phyloP scores from a whole-genome alignment of 2,888 invertebrate species.

The Rhingia rostrata region DNA sequence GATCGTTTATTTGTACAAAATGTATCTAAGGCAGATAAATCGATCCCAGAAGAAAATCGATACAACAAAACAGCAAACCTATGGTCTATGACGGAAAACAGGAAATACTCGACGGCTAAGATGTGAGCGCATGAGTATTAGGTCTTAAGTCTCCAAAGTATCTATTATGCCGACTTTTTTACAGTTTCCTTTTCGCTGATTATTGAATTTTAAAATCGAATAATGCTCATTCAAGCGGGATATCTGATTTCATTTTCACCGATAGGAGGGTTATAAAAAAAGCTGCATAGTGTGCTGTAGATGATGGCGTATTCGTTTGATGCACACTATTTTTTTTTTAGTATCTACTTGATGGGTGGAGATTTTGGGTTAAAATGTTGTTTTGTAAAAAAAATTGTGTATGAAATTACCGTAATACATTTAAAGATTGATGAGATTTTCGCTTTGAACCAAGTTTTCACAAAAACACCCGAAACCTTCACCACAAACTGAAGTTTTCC shows the following conservation, averaged over 20 bases:
- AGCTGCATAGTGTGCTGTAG: too few species aligned
- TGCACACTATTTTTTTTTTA: too few species aligned
- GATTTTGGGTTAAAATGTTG: too few species aligned
- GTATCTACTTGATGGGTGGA: too few species aligned
- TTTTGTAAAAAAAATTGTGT: too few species aligned
- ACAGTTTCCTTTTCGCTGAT: slow-evolving; percentile 37
- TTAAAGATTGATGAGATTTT: too few species aligned
- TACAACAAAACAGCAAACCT: slow-evolving; percentile 20
- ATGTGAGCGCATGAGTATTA: slow-evolving; percentile 20
- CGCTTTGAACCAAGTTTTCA: too few species aligned
- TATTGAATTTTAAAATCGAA: slow-evolving; percentile 33
- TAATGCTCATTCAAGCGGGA: slow-evolving; percentile 21
- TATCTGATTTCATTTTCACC: slow-evolving; percentile 27
- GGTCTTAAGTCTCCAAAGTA: slow-evolving; percentile 22
- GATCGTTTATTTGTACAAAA: slow-evolving; percentile 55
- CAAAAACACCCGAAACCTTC: too few species aligned
- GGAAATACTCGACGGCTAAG: slow-evolving; percentile 33
- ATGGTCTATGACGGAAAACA: slow-evolving; percentile 23
- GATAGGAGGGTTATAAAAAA: not conserved
- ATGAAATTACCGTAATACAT: too few species aligned
- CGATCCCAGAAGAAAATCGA: slow-evolving; percentile 48
- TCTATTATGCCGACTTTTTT: not conserved
- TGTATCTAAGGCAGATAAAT: slow-evolving; percentile 58
- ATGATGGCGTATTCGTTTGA: too few species aligned
- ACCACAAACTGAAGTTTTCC: too few species aligned